A percentile compares a stretch with the other conserved stretches of the same genome.
Conservation (phyloP, 2,888 invertebrate genomes). For the Apotomis capreana region DNA sequence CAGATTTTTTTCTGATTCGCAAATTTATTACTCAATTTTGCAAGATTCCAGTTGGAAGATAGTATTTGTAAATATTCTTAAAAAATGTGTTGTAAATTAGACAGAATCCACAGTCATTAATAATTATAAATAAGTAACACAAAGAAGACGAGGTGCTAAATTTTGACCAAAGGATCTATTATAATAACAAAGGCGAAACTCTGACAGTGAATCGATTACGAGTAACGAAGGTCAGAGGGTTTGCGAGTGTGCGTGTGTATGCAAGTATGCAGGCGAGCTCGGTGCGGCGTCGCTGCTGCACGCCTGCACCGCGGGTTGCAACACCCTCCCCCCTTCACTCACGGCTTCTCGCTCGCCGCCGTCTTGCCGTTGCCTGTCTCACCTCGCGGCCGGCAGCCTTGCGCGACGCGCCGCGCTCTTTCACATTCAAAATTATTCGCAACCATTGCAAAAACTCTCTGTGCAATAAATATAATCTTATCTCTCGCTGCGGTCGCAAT, state of each 20-base stretch:
- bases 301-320: constrained; percentile 83
- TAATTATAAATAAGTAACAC: not conserved
- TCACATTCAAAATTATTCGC: constrained; percentile 83
- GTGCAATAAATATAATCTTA: constrained; percentile 78
- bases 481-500: constrained; percentile 72
- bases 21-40: constrained; percentile 17
- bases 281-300: constrained; percentile 82
- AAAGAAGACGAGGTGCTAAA: constrained; percentile 50
- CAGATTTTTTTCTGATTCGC: constrained; percentile 18
- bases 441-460: constrained; percentile 83
- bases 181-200: constrained; percentile 72
- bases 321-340: constrained; percentile 83
- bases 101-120: not conserved
- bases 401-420: constrained; percentile 84
- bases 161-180: constrained; percentile 60
- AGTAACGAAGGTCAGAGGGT: constrained; percentile 80
- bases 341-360: constrained; percentile 81
- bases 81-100: constrained; percentile 2
- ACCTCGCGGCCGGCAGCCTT: constrained; percentile 84
- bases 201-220: constrained; percentile 77
- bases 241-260: constrained; percentile 78
- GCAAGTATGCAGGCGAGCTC: constrained; percentile 83
- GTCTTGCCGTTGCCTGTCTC: constrained; percentile 84
- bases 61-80: not conserved
- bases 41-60: constrained; percentile 47